Evolutionary conservation across 2,113 vertebrate species (phyloP).

Genomic region (Chionodraco myersi): DNA sequence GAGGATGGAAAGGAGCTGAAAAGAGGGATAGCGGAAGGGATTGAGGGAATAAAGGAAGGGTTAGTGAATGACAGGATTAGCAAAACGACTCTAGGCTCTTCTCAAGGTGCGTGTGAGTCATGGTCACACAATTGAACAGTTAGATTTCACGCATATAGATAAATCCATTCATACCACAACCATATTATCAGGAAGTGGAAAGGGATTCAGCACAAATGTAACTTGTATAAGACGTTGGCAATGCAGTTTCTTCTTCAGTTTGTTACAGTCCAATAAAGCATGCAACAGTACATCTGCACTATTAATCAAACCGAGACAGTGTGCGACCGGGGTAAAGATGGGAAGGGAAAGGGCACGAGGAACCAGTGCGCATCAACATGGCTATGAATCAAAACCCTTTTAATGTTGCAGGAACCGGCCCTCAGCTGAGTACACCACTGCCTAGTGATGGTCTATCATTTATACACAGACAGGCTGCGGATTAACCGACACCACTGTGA

Average conservation of each 20-base stretch:
- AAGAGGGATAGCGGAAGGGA: conserved; percentile 24
- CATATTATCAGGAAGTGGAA: background rate
- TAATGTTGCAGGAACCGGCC: conserved; percentile 11
- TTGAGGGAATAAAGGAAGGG: background rate
- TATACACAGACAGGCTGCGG: conserved; percentile 15
- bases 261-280: conserved; percentile 22
- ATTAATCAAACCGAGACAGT: conserved; percentile 30
- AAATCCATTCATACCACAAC: conserved; percentile 3
- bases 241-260: background rate
- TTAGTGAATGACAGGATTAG: conserved; percentile 26
- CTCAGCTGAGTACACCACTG: background rate
- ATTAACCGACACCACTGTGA: conserved; percentile 24
- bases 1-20: conserved; percentile 28
- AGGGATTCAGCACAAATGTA: background rate
- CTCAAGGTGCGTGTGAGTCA: conserved; percentile 14
- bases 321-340: background rate
- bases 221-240: background rate
- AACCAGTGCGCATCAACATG: background rate
- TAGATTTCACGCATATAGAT: background rate
- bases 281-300: background rate
- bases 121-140: conserved; percentile 12
- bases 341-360: background rate
- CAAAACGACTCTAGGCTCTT: conserved; percentile 32
- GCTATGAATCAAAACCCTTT: conserved; percentile 14
- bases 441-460: conserved; percentile 31